These are phyloP conservation scores for Bombyx mandarina DNA, from an alignment of 1,140 invertebrate species.

Conservation along the genomic window DNA sequence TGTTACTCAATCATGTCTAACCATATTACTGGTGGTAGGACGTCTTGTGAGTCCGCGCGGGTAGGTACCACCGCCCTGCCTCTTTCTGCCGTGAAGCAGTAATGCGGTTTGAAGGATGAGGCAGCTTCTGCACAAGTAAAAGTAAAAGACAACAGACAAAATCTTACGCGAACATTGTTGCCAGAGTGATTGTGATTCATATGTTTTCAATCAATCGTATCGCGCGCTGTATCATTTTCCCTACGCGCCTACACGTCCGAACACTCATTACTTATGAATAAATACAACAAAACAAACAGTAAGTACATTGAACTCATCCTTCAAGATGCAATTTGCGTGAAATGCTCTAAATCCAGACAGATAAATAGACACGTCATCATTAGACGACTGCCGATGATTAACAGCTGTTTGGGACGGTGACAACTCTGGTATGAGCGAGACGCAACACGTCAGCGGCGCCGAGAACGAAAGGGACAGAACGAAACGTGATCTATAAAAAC, in stretches of 20 bases:
- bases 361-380: slow-evolving; percentile 63
- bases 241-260: neutral
- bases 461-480: slow-evolving; percentile 28
- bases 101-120: no score
- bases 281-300: slow-evolving; percentile 14
- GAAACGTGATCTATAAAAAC: slow-evolving; percentile 57
- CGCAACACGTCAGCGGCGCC: slow-evolving; percentile 15
- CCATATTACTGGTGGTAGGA: no score
- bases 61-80: no score
- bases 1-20: no score
- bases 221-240: neutral
- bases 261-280: slow-evolving; percentile 8
- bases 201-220: neutral
- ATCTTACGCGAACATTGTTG: neutral
- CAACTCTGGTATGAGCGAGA: slow-evolving; percentile 45
- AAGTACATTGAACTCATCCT: slow-evolving; percentile 35
- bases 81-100: no score
- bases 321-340: slow-evolving; percentile 34
- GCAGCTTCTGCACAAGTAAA: no score
- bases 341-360: slow-evolving; percentile 41
- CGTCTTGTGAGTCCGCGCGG: no score
- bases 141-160: no score
- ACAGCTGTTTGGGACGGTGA: slow-evolving; percentile 45
- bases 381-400: slow-evolving; percentile 52
- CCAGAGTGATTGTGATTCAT: neutral